Percentiles rank a stretch among this genome's conserved stretches.
Evolutionary conservation across 2,888 invertebrate genomes (phyloP).

Genomic region (Hartigia nigra): DNA sequence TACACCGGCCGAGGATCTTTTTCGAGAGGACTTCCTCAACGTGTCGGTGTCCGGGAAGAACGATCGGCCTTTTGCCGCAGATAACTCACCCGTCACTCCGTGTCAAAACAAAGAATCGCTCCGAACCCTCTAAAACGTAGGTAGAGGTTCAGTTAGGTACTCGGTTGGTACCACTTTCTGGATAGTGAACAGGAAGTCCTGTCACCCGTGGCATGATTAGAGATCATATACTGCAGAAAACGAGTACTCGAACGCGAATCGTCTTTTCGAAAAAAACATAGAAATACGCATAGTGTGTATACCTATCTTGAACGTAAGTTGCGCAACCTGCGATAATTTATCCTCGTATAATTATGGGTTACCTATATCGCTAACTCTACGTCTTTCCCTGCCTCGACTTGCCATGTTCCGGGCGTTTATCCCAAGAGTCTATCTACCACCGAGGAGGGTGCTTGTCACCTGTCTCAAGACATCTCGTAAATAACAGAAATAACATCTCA

Average conservation of each 20-base stretch:
- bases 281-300: neutral
- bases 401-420: constrained; percentile 34
- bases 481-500: constrained; percentile 51
- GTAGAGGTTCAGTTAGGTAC: neutral
- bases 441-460: constrained; percentile 45
- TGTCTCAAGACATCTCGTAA: constrained; percentile 49
- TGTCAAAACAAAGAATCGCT: constrained; percentile 53
- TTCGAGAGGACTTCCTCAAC: constrained; percentile 50
- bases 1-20: constrained; percentile 55
- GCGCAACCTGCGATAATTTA: constrained; percentile 49
- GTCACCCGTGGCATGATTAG: neutral
- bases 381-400: constrained; percentile 8
- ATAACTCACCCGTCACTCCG: constrained; percentile 52
- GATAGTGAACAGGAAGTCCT: neutral
- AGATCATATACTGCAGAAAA: neutral
- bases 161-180: neutral
- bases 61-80: constrained; percentile 45
- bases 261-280: neutral
- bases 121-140: neutral
- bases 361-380: constrained; percentile 24
- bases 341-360: constrained; percentile 55
- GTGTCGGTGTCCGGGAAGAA: constrained; percentile 50
- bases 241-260: neutral
- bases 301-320: neutral
- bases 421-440: constrained; percentile 35